Evolutionary conservation across 2,888 invertebrate genomes (phyloP), one percentile per base, ranked within the genome.

Genomic region (Xestia xanthographa): DNA sequence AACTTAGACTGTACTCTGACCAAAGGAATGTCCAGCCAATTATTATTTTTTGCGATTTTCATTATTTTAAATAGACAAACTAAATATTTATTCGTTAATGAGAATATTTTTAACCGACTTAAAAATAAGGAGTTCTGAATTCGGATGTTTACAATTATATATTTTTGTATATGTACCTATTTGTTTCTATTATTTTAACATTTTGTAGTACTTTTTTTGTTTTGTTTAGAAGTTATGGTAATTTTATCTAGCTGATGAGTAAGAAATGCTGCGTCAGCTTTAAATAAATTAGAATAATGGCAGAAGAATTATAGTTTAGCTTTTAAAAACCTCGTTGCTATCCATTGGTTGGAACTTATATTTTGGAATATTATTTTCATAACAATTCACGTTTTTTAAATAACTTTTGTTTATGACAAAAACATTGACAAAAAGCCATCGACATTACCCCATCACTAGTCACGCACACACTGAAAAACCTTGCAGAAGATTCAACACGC

Each of bases 401-500:
- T 22, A 12, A 12, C 12, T 26, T 9, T 34, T 22, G 38, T 34
- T 22, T n/a, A 20, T 0, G 41, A 41, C 41, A 41, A 41, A 67
- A 11, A 29, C 8, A n/a, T 65, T 60, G 22, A 48, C 14, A 71
- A n/a, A 67, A 73, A 70, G 50, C 11, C 71, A 77, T 84, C 89
- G 87, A 87, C 41, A 72, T 34, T 8, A 67, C 65, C 71, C 43
- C 84, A 50, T 81, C 67, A 68, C 85, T 87, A 76, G 5, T 65
- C 81, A 88, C 90, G 85, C 91, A 90, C 92, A 90, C 88, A 79
- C 53, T 38, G 62, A 82, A 74, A 75, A 65, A 50, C 74, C 86
- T 86, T 85, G 80, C 88, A 86, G 87, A 85, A 79, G 82, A 88
- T 88, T 80, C 88, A 80, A 86, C 66, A 66, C 65, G 81, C 78